Evolutionary conservation across 2,113 vertebrate genomes (phyloP), one percentile per base, ranked within the genome.

Genomic region (Bucco capensis): DNA sequence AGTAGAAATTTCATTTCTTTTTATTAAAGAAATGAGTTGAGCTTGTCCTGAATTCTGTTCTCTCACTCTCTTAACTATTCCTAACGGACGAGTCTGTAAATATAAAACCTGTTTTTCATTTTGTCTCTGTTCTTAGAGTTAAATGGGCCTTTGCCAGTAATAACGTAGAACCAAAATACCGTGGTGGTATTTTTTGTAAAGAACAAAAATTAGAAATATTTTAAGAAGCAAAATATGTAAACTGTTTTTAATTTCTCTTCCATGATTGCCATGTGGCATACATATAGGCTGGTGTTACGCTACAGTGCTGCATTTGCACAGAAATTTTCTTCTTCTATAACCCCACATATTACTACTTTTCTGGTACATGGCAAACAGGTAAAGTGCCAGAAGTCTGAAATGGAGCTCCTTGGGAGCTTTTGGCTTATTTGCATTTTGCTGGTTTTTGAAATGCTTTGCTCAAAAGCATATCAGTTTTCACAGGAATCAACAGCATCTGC

Each of bases 331-430:
- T 97, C 98, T 97, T 99, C 98, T 97, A 98, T 99, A 98, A 98
- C 98, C 88, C 98, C 99, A 91, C 98, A 99, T 97, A 98, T 99
- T 98, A 99, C 99, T 95, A 98, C 99, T 91, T 97, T 99, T 92
- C 97, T 99, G 98, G 99, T 99, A 97, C 98, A 99, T 93, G 98
- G 99, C 96, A 99, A 99, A 97, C 99, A 99, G 99, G 99, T 99
- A 99, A 98, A 96, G 98, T 93, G 91, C 95, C 87, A 80, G 46
- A 95, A 78, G 86, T 86, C 91, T 96, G 88, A 92, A 83, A 65
- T 86, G 74, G n/a, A 91, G 71, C 96, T 97, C 98, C 97, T 64
- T 96, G 94, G 93, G 70, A 77, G 95, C 83, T 90, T 49, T 33
- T 86, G 57, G 66, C 95, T 96, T 92, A 42, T 94, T 93, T 97